Evolutionary conservation across 1,140 invertebrate genomes (phyloP), one percentile per base, ranked within the genome.

Genomic region (Mesaphorura yosii): DNA sequence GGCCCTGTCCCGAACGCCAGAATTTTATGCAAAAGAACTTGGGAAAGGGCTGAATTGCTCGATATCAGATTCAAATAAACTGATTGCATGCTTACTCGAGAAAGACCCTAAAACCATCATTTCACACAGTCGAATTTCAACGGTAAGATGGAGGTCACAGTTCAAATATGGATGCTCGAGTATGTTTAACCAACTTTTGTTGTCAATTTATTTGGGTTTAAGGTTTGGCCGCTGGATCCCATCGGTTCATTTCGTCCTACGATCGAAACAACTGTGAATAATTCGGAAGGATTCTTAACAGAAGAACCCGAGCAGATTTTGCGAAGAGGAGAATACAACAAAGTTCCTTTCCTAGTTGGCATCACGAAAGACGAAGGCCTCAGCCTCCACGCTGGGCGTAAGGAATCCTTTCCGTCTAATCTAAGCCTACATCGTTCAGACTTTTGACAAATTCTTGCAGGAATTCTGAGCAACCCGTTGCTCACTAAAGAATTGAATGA

Each of bases 1-100:
- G 75, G 68, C 73, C 1, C 64, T 73, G 5, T 66, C 72, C 45
- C 64, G 63, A 44, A 66, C 70, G 38, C 68, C 71, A 2, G 40
- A 64, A 4, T 59, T 64, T 4, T 68, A 67, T 49, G 69, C 73
- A 4, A 17, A 38, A 6, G 15, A 15, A 17, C 44, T 51, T 12
- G 40, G 25, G 2, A 27, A 10, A 23, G 19, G 10, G 17, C 3
- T 51, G 6, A 44, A 51, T 51, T 51, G 50, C 28, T 42, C 50
- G 10, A 42, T n/a, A 3, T 38, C 19, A 7, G 38, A 44, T 51
- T 7, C 39, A 12, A 22, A 6, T 34, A 27, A 46, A 19, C 41
- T 41, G 17, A 26, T 14, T 17, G 20, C 40, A 23, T 40, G 17
- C 34, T 50, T 55, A 14, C 45, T 28, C 53, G 53, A 54, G 51